A percentile compares a stretch with the other conserved stretches of the same genome.
These are phyloP conservation scores for Eristalis pertinax DNA, from an alignment of 2,888 invertebrate genomes.

Conservation along the genomic window DNA sequence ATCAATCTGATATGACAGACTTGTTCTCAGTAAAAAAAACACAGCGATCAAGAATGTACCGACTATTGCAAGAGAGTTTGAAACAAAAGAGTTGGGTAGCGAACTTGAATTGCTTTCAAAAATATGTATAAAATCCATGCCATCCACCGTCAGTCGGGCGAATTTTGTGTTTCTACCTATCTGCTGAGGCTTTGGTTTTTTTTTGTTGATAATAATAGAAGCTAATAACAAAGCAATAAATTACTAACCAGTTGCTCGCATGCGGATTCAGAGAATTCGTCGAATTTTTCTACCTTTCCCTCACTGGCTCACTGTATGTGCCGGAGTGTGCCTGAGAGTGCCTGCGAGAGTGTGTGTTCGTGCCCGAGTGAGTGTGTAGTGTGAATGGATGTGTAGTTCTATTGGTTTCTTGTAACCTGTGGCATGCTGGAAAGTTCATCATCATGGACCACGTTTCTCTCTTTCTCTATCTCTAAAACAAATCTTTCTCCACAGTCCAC, in stretches of 20 bases:
- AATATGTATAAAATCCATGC: background rate
- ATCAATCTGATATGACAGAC: slow-evolving; percentile 30
- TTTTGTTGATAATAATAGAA: slow-evolving; percentile 36
- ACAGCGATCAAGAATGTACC: background rate
- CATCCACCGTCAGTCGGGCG: slow-evolving; percentile 5
- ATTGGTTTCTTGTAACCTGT: slow-evolving; percentile 17
- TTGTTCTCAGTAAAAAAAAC: slow-evolving; percentile 1
- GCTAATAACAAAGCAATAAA: slow-evolving; percentile 52
- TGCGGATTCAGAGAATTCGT: slow-evolving; percentile 42
- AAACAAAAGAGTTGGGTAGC: slow-evolving; percentile 58
- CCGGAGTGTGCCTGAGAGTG: background rate
- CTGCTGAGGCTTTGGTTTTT: background rate
- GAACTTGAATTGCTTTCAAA: slow-evolving; percentile 40
- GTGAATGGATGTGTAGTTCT: too few relatives aligned
- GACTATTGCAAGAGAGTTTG: background rate
- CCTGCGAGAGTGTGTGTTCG: background rate
- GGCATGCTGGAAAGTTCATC: slow-evolving; percentile 32
- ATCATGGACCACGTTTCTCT: slow-evolving; percentile 50
- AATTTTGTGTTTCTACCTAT: background rate
- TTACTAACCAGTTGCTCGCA: slow-evolving; percentile 48
- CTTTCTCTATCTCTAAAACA: slow-evolving; percentile 24
- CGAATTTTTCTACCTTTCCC: slow-evolving; percentile 29
- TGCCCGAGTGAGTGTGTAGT: background rate
- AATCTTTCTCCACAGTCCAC: slow-evolving; percentile 35
- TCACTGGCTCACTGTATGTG: background rate